Percentiles rank a stretch among this genome's conserved stretches.
phyloP scores from a whole-genome alignment of 2,888 invertebrate genomes.

The Laothoe populi region DNA sequence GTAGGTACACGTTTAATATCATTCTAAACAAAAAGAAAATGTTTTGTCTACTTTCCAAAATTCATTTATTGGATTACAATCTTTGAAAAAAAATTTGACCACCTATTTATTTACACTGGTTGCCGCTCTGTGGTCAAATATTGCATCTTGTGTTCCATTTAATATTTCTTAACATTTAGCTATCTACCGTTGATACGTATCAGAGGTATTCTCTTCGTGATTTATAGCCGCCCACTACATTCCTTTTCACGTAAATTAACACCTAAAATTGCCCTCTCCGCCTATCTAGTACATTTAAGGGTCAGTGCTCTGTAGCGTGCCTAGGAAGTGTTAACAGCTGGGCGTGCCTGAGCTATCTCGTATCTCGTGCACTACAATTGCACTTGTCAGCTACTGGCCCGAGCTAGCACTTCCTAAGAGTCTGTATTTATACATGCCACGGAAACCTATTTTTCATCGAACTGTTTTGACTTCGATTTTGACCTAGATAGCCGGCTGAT shows the following conservation, averaged over 20 bases:
- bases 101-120: no score
- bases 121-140: no score
- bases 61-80: no score
- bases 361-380: constrained; percentile 69
- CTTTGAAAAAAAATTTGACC: no score
- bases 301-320: constrained; percentile 66
- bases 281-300: constrained; percentile 45
- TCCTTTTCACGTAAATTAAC: constrained; percentile 30
- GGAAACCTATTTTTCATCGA: constrained; percentile 15
- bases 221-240: constrained; percentile 28
- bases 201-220: not conserved
- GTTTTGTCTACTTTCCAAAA: no score
- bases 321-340: constrained; percentile 70
- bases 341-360: constrained; percentile 74
- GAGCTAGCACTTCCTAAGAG: constrained; percentile 31
- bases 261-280: constrained; percentile 37
- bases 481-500: not conserved
- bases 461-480: not conserved
- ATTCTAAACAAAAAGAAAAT: no score
- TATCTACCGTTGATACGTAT: not conserved
- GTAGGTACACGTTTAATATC: not conserved
- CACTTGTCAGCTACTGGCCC: constrained; percentile 63
- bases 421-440: constrained; percentile 8
- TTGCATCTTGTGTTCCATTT: no score
- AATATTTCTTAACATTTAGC: not conserved